These are phyloP conservation scores for Cryptocheilus praepositus DNA, from an alignment of 2,888 invertebrate species.

Conservation along the genomic window DNA sequence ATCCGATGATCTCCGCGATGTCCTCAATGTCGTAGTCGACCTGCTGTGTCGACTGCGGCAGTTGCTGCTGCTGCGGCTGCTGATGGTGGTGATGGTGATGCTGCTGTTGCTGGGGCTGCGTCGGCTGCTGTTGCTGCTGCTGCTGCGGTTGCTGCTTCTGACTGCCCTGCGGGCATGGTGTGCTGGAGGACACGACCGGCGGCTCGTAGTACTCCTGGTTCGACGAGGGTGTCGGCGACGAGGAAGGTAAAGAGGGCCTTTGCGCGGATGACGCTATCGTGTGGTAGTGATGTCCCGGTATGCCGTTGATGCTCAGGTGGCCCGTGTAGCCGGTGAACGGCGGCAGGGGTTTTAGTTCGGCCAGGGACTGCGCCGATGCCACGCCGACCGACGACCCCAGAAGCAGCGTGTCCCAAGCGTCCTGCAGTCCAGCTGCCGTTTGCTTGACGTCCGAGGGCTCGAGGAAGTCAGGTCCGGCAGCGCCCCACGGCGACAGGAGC, in stretches of 20 bases:
- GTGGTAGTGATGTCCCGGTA: conserved; percentile 91
- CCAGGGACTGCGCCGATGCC: conserved; percentile 80
- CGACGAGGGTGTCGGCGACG: conserved; percentile 70
- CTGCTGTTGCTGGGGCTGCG: conserved; percentile 78
- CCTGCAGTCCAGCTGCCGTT: conserved; percentile 72
- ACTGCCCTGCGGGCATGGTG: conserved; percentile 70
- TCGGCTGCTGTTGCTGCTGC: conserved; percentile 71
- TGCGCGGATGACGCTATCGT: conserved; percentile 81
- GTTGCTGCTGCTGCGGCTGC: conserved; percentile 78
- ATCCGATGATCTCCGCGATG: conserved; percentile 90
- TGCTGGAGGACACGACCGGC: conserved; percentile 75
- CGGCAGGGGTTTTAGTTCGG: conserved; percentile 90
- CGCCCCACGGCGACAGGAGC: conserved; percentile 67
- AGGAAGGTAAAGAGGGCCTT: conserved; percentile 69
- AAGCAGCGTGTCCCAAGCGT: conserved; percentile 83
- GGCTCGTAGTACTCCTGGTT: conserved; percentile 74
- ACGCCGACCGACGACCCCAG: conserved; percentile 77
- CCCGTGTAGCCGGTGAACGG: conserved; percentile 92
- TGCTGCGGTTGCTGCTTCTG: conserved; percentile 62
- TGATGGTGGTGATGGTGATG: conserved; percentile 70
- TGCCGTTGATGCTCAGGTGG: conserved; percentile 90
- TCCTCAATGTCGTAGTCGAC: conserved; percentile 85
- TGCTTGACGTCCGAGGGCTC: conserved; percentile 69
- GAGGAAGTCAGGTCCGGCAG: conserved; percentile 64
- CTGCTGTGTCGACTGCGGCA: conserved; percentile 72